Conservation (phyloP, 2,797 vertebrate genomes). For the Sebastes cheni region DNA sequence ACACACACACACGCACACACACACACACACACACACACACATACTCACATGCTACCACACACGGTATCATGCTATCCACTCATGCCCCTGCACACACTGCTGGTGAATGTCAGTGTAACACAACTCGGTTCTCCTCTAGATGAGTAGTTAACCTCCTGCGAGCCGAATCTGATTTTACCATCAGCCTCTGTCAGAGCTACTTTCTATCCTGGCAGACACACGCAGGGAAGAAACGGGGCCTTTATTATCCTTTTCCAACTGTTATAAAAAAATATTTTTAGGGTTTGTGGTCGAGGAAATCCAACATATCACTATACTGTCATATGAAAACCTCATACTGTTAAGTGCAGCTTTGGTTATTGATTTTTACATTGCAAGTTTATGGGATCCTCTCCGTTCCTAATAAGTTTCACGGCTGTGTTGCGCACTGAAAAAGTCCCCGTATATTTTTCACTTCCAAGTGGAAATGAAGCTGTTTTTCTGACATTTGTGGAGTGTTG, state of each 20-base stretch:
- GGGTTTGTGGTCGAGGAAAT: constrained; percentile 60
- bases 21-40: constrained; percentile 1
- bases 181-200: constrained; percentile 56
- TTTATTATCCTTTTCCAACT: constrained; percentile 67
- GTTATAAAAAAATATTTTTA: constrained; percentile 70
- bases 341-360: constrained; percentile 54
- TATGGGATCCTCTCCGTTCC: constrained; percentile 38
- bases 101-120: constrained; percentile 46
- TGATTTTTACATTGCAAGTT: constrained; percentile 53
- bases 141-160: constrained; percentile 63
- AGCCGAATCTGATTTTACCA: constrained; percentile 70
- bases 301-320: constrained; percentile 59
- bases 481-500: constrained; percentile 15
- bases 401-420: constrained; percentile 55
- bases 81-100: constrained; percentile 19
- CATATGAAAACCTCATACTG: constrained; percentile 54
- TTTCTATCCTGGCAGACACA: constrained; percentile 52
- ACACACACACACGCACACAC: constrained; percentile 8
- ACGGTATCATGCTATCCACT: constrained; percentile 16
- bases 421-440: constrained; percentile 24
- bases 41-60: constrained; percentile 1
- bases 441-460: constrained; percentile 30
- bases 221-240: constrained; percentile 26
- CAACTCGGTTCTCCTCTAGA: constrained; percentile 36
- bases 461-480: constrained; percentile 35